Evolutionary conservation across 2,113 vertebrate species (phyloP), one percentile per base, ranked within the genome.

Genomic region (Anguilla japonica): DNA sequence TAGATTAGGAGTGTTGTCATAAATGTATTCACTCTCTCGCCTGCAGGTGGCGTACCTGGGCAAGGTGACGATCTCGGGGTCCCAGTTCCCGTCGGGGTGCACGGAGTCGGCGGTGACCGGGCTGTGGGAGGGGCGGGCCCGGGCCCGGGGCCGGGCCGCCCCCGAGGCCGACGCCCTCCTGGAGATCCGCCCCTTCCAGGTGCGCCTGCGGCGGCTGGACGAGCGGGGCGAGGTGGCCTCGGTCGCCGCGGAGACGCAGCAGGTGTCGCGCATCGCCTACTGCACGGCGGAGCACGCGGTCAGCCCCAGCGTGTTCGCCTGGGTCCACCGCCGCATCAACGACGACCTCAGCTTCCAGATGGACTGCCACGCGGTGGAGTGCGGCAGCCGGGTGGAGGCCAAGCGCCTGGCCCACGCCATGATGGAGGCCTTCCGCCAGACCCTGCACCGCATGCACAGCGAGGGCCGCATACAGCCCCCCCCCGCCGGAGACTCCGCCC

Each of bases 381-480:
- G 98, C 5, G 97, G 99, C 94, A 98, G 95, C 95, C 99, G 99
- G 96, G 93, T 99, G 26, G 97, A 99, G 95, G 99, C 99, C 92
- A 99, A 99, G 95, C 98, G 98, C 95, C 95, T 99, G 91, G 99
- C 99, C 1, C 98, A 99, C 3, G 96, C 98, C 80, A 99, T 99
- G 99, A 99, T 99, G 99, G 98, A 99, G 93, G 98, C 99, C 89
- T 99, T 99, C 95, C 98, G 93, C 95, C 98, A 99, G 95, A 99
- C 99, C 94, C 99, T 99, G 96, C 97, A 97, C 91, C 98, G 98
- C 94, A 99, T 99, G 98, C 97, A 97, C 93, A 98, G 97, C 0
- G 98, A 99, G 0, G 98, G 98, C 2, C 96, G 97, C 91, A 99
- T 99, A 93, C 97, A 98, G 53, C 53, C 53, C 56, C 56, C 11